A percentile compares a stretch with the other conserved stretches of the same genome.
These are phyloP conservation scores for Brachystomella parvula DNA, from an alignment of 1,140 invertebrate species.

Conservation along the genomic window DNA sequence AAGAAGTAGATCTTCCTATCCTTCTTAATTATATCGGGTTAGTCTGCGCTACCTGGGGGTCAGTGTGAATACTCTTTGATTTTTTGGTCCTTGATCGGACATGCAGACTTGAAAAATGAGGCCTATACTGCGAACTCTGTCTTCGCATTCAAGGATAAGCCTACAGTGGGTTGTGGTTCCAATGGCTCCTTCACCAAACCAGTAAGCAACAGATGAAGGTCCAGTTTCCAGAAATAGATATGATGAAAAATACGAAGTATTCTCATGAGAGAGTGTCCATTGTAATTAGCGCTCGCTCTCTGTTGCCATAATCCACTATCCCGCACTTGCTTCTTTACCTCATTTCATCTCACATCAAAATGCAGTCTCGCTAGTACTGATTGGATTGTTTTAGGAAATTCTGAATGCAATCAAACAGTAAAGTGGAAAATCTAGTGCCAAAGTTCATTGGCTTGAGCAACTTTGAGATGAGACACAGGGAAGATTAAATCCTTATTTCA, in stretches of 20 bases:
- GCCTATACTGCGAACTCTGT: not conserved
- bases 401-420: not conserved
- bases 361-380: not conserved
- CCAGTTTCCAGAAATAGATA: conserved; percentile 10
- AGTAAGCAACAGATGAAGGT: conserved; percentile 11
- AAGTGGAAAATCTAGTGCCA: not conserved
- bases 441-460: not conserved
- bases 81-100: conserved; percentile 6
- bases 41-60: not conserved
- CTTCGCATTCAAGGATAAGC: not conserved
- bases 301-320: conserved; percentile 6
- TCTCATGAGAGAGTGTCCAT: no score
- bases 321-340: conserved; percentile 11
- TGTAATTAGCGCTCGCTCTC: not conserved
- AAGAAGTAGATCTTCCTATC: conserved; percentile 8
- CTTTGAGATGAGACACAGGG: not conserved
- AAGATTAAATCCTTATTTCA: not conserved
- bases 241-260: conserved; percentile 16
- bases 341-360: conserved; percentile 22
- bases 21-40: not conserved
- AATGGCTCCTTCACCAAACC: conserved; percentile 9
- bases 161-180: not conserved
- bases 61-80: conserved; percentile 2
- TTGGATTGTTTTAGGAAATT: not conserved
- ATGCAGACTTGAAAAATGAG: conserved; percentile 9